These are phyloP conservation scores for Periophthalmus magnuspinnatus DNA, from an alignment of 2,797 vertebrate genomes.

Conservation along the genomic window DNA sequence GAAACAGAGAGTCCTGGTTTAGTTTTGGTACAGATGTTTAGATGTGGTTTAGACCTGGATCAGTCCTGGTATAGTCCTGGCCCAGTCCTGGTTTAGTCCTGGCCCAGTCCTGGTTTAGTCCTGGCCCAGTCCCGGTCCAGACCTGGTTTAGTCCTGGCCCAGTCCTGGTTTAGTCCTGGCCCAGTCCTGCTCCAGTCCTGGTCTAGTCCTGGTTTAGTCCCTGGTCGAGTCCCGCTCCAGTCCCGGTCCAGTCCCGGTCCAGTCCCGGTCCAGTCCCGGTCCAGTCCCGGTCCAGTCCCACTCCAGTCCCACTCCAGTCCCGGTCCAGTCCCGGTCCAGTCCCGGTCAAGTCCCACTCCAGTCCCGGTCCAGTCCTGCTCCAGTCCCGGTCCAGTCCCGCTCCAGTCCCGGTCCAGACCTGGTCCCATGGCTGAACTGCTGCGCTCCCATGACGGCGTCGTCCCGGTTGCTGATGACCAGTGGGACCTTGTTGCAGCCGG, in stretches of 20 bases:
- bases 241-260: neutral
- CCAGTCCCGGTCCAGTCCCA: no score
- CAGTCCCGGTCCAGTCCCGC: neutral
- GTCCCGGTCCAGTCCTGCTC: no score
- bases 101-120: neutral
- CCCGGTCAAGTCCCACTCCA: no score
- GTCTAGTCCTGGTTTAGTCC: no score
- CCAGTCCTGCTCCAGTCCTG: no score
- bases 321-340: no score
- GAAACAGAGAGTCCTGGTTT: neutral
- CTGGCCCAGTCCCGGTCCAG: neutral
- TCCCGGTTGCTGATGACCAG: conserved; percentile 86
- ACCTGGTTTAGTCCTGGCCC: no score
- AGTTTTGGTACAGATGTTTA: no score
- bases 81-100: neutral
- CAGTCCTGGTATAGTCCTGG: neutral
- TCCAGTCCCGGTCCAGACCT: conserved; percentile 29
- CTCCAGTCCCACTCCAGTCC: no score
- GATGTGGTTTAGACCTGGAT: neutral
- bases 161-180: no score
- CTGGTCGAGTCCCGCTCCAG: neutral
- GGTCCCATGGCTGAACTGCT: conserved; percentile 89
- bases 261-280: neutral
- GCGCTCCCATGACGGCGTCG: conserved; percentile 92
- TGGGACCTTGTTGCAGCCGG: conserved; percentile 95